Percentiles rank a stretch among this genome's conserved stretches.
Conservation (phyloP, 2,888 invertebrate genomes). For the Chironomus tentans region DNA sequence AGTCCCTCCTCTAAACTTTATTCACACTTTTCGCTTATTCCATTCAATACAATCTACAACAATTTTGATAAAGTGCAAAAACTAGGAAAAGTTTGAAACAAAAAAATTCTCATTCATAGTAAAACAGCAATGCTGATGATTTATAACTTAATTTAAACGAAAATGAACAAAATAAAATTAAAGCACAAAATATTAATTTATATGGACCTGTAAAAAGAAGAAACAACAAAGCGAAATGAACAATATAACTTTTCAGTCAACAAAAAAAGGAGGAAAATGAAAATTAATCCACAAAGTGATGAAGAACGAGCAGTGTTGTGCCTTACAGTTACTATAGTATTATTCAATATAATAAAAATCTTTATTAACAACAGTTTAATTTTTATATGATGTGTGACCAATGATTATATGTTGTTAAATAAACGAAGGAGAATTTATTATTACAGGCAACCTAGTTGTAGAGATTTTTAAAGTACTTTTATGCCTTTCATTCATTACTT, state of each 20-base stretch:
- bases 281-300: not conserved
- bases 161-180: not conserved
- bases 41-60: not conserved
- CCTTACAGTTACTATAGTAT: not conserved
- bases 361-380: conserved; percentile 4
- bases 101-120: not conserved
- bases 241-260: too few species aligned
- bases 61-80: not conserved
- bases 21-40: not conserved
- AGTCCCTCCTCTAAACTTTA: not conserved
- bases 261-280: too few species aligned
- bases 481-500: not conserved
- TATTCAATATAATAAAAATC: not conserved
- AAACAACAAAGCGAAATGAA: too few species aligned
- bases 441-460: not conserved
- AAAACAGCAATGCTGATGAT: not conserved
- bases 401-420: not conserved
- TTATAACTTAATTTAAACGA: not conserved
- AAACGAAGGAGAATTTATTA: not conserved
- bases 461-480: too few species aligned
- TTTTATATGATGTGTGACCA: conserved; percentile 16
- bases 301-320: not conserved
- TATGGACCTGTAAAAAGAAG: too few species aligned
- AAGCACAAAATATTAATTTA: not conserved
- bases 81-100: not conserved